phyloP scores from a whole-genome alignment of 2,888 invertebrate genomes.

The Callyntrura guangdongensis region DNA sequence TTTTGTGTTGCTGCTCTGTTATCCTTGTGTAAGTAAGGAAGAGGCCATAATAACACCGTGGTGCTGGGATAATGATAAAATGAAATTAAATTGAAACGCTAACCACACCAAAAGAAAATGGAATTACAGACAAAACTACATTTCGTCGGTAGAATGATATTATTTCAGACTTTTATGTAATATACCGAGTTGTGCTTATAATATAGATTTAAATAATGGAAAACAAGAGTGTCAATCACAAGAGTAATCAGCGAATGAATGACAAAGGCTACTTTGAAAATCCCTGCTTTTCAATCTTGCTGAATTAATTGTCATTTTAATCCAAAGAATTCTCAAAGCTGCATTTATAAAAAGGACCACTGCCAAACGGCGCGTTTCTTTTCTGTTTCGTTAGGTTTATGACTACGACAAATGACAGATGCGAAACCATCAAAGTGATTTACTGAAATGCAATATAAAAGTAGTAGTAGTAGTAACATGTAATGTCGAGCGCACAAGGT shows the following conservation, averaged over 20 bases:
- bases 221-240: constrained; percentile 37
- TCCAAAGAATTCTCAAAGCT: too few relatives aligned
- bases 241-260: background rate
- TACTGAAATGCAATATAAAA: background rate
- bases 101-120: constrained; percentile 25
- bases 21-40: background rate
- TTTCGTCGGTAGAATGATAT: too few relatives aligned
- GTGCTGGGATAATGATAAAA: background rate
- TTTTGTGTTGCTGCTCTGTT: background rate
- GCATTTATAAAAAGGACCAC: too few relatives aligned
- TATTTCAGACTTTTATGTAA: too few relatives aligned
- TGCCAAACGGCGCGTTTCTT: too few relatives aligned
- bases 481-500: constrained; percentile 3
- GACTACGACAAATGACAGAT: too few relatives aligned
- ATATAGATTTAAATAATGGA: too few relatives aligned
- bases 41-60: background rate
- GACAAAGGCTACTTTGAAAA: constrained; percentile 24
- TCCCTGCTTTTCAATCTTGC: background rate
- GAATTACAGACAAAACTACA: background rate
- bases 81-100: constrained; percentile 38
- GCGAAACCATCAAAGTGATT: background rate
- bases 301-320: constrained; percentile 12
- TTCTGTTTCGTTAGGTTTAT: too few relatives aligned
- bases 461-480: too few relatives aligned
- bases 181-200: too few relatives aligned